Evolutionary conservation across 92 coral and sea anemone genomes (phyloP).

Genomic region (Parazoanthus darwini): DNA sequence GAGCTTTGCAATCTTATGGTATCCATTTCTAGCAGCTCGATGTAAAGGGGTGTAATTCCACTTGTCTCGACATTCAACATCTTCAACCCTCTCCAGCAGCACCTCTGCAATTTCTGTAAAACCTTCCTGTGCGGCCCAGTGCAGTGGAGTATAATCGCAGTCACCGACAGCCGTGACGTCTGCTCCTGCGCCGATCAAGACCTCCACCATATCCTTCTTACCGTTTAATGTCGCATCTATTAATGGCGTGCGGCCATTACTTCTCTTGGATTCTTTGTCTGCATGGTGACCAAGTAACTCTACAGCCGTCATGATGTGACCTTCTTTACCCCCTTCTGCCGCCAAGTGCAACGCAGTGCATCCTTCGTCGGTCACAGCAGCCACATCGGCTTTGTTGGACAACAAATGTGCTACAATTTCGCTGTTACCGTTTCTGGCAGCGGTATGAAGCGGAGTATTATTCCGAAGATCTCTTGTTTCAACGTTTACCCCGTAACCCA

Average conservation of each 20-base stretch:
- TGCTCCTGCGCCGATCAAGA: conserved; percentile 1
- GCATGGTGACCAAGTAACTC: background rate
- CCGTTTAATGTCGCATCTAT: background rate
- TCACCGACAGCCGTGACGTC: background rate
- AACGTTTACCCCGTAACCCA: background rate
- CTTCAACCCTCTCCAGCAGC: background rate
- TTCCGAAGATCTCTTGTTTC: conserved; percentile 2
- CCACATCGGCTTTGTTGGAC: background rate
- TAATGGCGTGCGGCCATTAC: background rate
- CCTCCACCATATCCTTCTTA: conserved; percentile 3
- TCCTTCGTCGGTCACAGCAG: conserved; percentile 17
- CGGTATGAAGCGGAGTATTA: background rate
- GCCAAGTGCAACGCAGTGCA: conserved; percentile 18
- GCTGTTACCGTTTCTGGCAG: conserved; percentile 2
- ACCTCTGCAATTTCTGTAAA: background rate
- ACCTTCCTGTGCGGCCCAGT: conserved; percentile 7
- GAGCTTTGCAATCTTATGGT: background rate
- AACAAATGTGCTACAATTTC: conserved; percentile 12
- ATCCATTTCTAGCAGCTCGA: background rate
- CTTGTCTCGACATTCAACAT: background rate
- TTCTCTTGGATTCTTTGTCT: background rate
- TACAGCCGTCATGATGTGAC: background rate
- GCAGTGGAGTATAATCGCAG: background rate
- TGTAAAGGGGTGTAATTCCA: conserved; percentile 8
- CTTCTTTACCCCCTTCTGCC: background rate